Base-by-base conservation (phyloP, 2,113 vertebrate species). In the Ibidorhyncha struthersii region DNA sequence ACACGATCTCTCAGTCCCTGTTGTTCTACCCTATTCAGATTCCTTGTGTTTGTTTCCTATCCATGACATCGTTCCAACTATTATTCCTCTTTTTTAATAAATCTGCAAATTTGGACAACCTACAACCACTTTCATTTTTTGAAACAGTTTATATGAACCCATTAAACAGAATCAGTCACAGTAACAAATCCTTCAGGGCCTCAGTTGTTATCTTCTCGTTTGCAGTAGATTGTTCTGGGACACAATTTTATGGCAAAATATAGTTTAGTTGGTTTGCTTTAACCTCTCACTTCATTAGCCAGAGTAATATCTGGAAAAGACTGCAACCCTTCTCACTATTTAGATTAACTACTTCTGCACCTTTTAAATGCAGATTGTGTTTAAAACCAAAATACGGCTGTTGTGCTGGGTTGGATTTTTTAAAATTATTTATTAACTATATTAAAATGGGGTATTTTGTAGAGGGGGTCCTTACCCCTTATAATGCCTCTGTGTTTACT, bases 201-300 rank as follows among this genome's bases (percentile, higher is more conserved):
- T 79, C 69, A 62, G 82, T 49, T 93, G 73, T 83, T 86, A 81
- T 86, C 90, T 96, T 71, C 63, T 86, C 21, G 2, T 93, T 84
- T 77, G 70, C 61, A 92, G 87, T 38, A 81, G 58, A 40, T 67
- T 94, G 89, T 95, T 90, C 76, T 77, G 80, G 63, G 86, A 86
- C 59, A 78, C 47, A 61, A 17, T 80, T 94, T 93, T 83, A 69
- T 52, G n/a, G 49, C 30, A 88, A 91, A 96, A 81, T 55, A 40
- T 10, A 18, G 55, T 92, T 97, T 72, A 66, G 26, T 52, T 79
- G 40, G 34, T 91, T 97, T 82, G 23, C 26, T 94, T 95, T 83
- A 78, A 88, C 47, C 41, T 97, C 65, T 89, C 90, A 84, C 76
- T 95, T 96, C 86, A 67, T 95, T 91, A 89, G 38, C 50, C 3